Evolutionary conservation across 2,797 vertebrate species (phyloP).

Genomic region (Amniataba percoides): DNA sequence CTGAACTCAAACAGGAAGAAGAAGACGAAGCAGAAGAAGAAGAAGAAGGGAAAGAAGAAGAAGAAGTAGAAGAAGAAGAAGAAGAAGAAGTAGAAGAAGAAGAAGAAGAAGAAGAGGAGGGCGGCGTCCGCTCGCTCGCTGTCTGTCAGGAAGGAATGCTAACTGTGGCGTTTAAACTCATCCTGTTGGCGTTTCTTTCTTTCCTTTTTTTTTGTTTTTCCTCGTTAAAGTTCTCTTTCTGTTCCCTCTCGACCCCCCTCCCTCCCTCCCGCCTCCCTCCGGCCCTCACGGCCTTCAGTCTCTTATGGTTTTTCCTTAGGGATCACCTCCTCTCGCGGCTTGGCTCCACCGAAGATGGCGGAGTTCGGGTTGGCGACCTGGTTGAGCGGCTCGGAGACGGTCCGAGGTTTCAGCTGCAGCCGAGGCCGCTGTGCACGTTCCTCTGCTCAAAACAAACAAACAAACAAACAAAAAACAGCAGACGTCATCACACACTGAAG

Average conservation of each 20-base stretch:
- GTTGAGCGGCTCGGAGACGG: slow-evolving; percentile 95
- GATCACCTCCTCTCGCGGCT: slow-evolving; percentile 95
- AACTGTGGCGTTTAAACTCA: slow-evolving; percentile 79
- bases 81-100: too few species aligned
- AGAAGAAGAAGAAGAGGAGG: slow-evolving; percentile 47
- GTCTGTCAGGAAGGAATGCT: slow-evolving; percentile 88
- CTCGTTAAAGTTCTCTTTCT: slow-evolving; percentile 52
- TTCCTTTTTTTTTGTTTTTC: slow-evolving; percentile 63
- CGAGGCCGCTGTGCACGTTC: slow-evolving; percentile 96
- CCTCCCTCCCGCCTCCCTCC: neutral
- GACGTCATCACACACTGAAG: neutral
- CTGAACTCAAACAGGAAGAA: slow-evolving; percentile 72
- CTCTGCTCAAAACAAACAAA: slow-evolving; percentile 84
- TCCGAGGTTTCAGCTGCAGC: slow-evolving; percentile 98
- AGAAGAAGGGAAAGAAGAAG: slow-evolving; percentile 46
- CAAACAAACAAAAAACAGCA: slow-evolving; percentile 22
- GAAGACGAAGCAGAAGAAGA: slow-evolving; percentile 54
- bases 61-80: slow-evolving; percentile 6
- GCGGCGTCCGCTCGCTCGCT: slow-evolving; percentile 78
- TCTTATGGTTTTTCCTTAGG: slow-evolving; percentile 90
- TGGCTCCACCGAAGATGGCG: slow-evolving; percentile 97
- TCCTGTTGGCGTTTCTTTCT: slow-evolving; percentile 75
- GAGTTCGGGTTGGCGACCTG: slow-evolving; percentile 99
- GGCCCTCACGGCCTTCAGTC: slow-evolving; percentile 65
- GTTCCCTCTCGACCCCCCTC: slow-evolving; percentile 22